phyloP scores from a whole-genome alignment of 2,797 vertebrate species.

The Erpetoichthys calabaricus region DNA sequence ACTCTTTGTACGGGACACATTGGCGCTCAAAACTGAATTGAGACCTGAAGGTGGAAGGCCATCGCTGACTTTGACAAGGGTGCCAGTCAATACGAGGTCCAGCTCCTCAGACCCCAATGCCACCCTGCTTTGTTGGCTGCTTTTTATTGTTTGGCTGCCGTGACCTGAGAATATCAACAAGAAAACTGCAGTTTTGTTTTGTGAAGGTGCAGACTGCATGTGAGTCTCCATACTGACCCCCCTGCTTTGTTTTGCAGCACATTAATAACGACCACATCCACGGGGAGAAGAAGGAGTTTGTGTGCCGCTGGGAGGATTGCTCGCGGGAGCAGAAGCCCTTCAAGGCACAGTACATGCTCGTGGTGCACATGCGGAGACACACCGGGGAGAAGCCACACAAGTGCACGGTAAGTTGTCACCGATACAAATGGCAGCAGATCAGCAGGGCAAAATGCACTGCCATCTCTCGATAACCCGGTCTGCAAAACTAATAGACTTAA shows the following conservation, averaged over 20 bases:
- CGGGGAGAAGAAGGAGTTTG: constrained; percentile 96
- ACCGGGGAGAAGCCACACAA: constrained; percentile 96
- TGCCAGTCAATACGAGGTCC: too few species aligned
- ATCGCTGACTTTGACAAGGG: too few species aligned
- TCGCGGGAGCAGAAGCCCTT: constrained; percentile 94
- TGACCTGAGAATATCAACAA: too few species aligned
- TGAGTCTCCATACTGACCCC: neutral
- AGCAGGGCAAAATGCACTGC: neutral
- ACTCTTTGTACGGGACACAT: too few species aligned
- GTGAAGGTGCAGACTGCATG: neutral
- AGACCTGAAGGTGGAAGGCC: too few species aligned
- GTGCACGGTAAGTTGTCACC: constrained; percentile 72
- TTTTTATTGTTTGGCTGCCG: too few species aligned
- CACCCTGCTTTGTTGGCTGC: too few species aligned
- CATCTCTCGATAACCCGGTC: constrained; percentile 2
- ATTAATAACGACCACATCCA: constrained; percentile 98
- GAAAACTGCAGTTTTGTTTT: neutral
- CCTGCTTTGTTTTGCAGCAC: constrained; percentile 49
- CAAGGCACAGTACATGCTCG: constrained; percentile 97
- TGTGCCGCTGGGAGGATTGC: constrained; percentile 93
- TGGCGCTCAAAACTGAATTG: too few species aligned
- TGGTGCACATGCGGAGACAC: constrained; percentile 94
- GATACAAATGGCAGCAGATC: neutral
- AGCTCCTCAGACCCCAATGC: too few species aligned
- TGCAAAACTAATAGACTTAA: constrained; percentile 1